Base-by-base conservation (phyloP, 1,140 invertebrate genomes). In the Zophobas morio region DNA sequence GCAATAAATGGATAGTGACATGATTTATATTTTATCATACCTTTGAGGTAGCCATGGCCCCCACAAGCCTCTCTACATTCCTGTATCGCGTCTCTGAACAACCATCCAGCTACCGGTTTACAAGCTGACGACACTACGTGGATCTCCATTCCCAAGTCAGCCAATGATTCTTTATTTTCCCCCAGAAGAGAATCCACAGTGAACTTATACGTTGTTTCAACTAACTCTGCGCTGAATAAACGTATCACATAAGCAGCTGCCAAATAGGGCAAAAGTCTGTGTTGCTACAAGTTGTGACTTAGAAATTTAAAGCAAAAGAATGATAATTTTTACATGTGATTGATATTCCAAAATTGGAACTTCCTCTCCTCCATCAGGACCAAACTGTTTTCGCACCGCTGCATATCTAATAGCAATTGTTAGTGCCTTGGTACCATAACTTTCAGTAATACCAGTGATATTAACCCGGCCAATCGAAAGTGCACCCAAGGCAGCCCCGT, bases 21-120 rank as follows among this genome's bases (percentile, higher is more conserved):
- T 80, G 33, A 82, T 80, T 76, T 82, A 83, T 78, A 82, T 82
- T 20, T 36, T 37, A 20, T 76, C 79, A 70, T 87, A 90, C 96
- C 91, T 90, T 94, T 90, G 1, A 95, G 86, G 83, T 93, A 95
- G 2, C 93, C 93, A 84, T 94, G 93, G 56, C 96, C 96, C 6
- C 95, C 96, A 86, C 96, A 97, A 2, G 95, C 93, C 87, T 97
- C 96, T 81, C 96, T 88, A 82, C 94, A 96, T 86, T 98, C 96
- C 87, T 98, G 96, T 80, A 98, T 94, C 4, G 92, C 93, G 86
- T 96, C 93, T 54, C 94, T 88, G 57, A 92, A 92, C 0, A 90
- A 89, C 97, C 97, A 99, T 0, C 94, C 92, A 35, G 94, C 90
- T 20, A 97, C 82, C 0, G 97, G 95, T 88, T 99, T 99, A 20